Evolutionary conservation across 30 jellyfish, hydroid and myxozoan genomes (phyloP), one percentile per base, ranked within the genome.

Genomic region (Rhopilema esculentum): DNA sequence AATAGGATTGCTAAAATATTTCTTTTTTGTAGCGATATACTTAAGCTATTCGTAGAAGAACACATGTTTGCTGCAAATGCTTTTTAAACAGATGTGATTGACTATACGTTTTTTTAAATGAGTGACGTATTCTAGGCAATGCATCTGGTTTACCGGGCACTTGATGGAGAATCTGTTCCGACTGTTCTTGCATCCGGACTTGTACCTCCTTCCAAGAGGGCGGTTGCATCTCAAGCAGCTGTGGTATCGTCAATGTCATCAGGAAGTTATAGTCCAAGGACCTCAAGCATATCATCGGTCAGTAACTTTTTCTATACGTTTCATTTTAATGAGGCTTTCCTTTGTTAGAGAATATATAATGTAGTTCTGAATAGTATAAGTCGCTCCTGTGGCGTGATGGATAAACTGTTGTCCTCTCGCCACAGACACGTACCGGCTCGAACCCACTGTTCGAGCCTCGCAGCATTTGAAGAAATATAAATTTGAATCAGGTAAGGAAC

Each of bases 121-220:
- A 40, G 9, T 40, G 57, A 40, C 72, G 29, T 79, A 68, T 82
- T 71, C 57, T 72, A 91, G 98, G 98, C 93, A 1, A 93, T 93
- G 98, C 92, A 87, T 83, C 90, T 93, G 23, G 98, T 93, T 15
- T 87, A 93, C 52, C 77, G 97, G 26, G 98, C 98, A 6, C 89
- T 93, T 23, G 98, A 88, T 49, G 97, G 98, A 17, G 98, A 83
- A 50, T 49, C 77, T 16, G 95, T 93, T 24, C 98, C 98, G 9
- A 29, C 69, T 22, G 66, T 63, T 62, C 85, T 93, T 23, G 91
- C 97, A 1, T 77, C 88, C 20, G 63, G 86, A 28, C 88, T 93
- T 0, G 69, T 93, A n/a, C 98, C 98, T 16, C 97, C 97, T 26
- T 93, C 98, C 17, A 93, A 93, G 77, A 75, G 97, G 64, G 69